A percentile compares a stretch with the other conserved stretches of the same genome.
These are phyloP conservation scores for Macaria notata DNA, from an alignment of 2,888 invertebrate genomes.

Conservation along the genomic window DNA sequence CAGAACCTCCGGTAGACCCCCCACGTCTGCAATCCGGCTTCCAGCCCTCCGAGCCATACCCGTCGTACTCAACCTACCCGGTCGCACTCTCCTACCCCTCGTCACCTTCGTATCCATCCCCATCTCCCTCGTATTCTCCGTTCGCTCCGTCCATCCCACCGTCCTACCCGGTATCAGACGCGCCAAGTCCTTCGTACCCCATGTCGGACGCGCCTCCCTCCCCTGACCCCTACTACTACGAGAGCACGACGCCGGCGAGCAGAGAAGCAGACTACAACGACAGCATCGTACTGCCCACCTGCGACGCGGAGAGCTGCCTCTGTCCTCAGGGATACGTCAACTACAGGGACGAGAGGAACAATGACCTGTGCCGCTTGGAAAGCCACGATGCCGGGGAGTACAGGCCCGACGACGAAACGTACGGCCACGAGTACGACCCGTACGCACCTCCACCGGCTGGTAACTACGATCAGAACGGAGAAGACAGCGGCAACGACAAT, in stretches of 20 bases:
- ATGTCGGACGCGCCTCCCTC: conserved; percentile 10
- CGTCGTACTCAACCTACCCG: background rate
- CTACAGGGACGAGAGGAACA: conserved; percentile 56
- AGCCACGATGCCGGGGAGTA: conserved; percentile 26
- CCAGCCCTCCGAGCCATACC: background rate
- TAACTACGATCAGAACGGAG: background rate
- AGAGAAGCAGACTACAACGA: conserved; percentile 64
- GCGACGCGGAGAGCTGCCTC: conserved; percentile 51
- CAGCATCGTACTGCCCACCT: conserved; percentile 59
- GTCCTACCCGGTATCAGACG: conserved; percentile 9
- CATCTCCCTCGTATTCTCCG: background rate
- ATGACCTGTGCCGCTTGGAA: conserved; percentile 58
- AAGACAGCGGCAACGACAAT: conserved; percentile 2
- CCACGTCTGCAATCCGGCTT: background rate
- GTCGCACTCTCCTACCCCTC: background rate
- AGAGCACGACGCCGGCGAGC: conserved; percentile 25
- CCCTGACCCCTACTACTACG: conserved; percentile 31
- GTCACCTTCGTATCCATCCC: background rate
- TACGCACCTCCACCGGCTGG: conserved; percentile 7
- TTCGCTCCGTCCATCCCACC: background rate
- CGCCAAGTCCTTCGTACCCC: background rate
- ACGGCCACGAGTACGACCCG: background rate
- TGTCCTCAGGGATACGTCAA: conserved; percentile 65
- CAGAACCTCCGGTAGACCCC: background rate
- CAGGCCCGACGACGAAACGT: no score